Evolutionary conservation across 2,888 invertebrate species (phyloP).

Genomic region (Hirtodrosophila alboralis): DNA sequence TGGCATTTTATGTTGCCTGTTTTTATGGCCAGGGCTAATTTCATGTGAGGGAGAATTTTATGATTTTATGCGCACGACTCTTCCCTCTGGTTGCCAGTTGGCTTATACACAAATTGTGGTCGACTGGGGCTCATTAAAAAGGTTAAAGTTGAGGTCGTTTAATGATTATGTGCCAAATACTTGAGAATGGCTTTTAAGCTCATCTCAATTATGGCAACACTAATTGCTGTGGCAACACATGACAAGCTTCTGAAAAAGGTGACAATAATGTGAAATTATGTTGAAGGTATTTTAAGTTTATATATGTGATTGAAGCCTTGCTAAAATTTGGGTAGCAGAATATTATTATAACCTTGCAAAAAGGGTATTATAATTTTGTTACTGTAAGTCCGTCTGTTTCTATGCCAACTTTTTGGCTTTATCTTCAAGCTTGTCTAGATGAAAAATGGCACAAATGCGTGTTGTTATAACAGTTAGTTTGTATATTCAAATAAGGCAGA

Average conservation of each 20-base stretch:
- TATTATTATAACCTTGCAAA: no score
- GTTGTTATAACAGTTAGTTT: no score
- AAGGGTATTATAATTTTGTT: no score
- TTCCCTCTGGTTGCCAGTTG: constrained; percentile 21
- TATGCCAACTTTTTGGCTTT: no score
- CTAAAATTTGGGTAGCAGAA: no score
- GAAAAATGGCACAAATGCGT: no score
- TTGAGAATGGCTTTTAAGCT: constrained; percentile 32
- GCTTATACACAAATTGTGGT: constrained; percentile 28
- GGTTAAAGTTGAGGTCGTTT: constrained; percentile 73
- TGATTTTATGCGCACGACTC: constrained; percentile 34
- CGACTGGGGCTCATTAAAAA: constrained; percentile 63
- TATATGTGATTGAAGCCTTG: no score
- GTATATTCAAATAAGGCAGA: no score
- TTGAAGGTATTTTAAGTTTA: no score
- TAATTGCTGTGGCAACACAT: constrained; percentile 56
- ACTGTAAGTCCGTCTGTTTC: no score
- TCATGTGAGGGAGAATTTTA: constrained; percentile 58
- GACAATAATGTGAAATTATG: no score
- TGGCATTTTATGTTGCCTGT: constrained; percentile 62
- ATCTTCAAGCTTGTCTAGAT: no score
- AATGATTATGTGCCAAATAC: constrained; percentile 42
- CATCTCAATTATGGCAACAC: constrained; percentile 38
- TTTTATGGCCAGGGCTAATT: constrained; percentile 68
- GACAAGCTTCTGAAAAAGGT: not conserved